Conservation (phyloP, 53 echinoderm and acorn worm species). For the Mesocentrotus franciscanus region DNA sequence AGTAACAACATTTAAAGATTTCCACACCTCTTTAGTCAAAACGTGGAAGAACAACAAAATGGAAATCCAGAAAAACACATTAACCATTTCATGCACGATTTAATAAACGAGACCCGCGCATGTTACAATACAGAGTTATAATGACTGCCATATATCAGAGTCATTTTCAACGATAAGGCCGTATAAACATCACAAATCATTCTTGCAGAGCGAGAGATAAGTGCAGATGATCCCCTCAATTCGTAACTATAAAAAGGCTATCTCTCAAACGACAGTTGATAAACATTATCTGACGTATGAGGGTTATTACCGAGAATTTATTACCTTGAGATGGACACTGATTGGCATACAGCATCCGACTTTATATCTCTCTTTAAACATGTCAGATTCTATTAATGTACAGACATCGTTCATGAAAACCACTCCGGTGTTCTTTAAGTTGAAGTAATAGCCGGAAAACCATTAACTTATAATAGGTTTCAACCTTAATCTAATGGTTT, state of each 20-base stretch:
- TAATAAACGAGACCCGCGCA: constrained; percentile 1
- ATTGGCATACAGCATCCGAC: not conserved
- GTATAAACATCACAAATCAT: constrained; percentile 57
- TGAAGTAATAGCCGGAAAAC: constrained; percentile 9
- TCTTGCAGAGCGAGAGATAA: constrained; percentile 4
- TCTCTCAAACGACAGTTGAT: constrained; percentile 9
- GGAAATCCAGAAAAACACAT: constrained; percentile 36
- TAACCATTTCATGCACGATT: constrained; percentile 38
- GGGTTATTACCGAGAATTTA: constrained; percentile 33
- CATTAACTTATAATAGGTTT: not conserved
- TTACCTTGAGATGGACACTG: not conserved
- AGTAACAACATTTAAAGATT: constrained; percentile 15
- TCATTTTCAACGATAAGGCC: not conserved
- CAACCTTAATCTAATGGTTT: not conserved
- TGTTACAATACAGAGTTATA: not conserved
- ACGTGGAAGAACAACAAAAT: constrained; percentile 8
- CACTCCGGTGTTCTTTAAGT: not conserved
- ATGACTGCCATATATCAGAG: not conserved
- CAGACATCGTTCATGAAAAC: not conserved
- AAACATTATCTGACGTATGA: constrained; percentile 42
- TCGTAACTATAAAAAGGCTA: not conserved
- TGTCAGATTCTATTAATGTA: not conserved
- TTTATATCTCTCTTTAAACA: not conserved
- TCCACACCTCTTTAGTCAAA: not conserved
- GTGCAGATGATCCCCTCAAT: not conserved